Evolutionary conservation across 2,113 vertebrate species (phyloP).

Genomic region (Peromyscus polionotus): DNA sequence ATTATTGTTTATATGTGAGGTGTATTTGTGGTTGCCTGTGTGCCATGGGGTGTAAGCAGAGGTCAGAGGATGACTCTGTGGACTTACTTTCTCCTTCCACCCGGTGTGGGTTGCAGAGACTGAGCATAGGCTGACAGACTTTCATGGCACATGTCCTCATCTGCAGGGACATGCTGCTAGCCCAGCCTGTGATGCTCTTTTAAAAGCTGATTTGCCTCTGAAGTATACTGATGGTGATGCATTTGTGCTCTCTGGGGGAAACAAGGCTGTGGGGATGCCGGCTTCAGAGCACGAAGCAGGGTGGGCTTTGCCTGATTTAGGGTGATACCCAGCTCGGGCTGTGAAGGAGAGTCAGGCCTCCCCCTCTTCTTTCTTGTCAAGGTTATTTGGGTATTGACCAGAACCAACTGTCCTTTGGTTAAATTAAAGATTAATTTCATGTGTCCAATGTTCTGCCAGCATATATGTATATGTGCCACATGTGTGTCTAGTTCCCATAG

Average conservation of each 20-base stretch:
- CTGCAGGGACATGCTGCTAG: not conserved
- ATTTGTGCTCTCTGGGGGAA: not conserved
- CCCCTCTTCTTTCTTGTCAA: not conserved
- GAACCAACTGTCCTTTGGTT: not conserved
- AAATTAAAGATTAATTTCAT: not conserved
- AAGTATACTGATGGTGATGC: not conserved
- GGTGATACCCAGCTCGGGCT: too few species aligned
- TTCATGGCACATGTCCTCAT: not conserved
- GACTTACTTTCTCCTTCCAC: not conserved
- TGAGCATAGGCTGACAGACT: not conserved
- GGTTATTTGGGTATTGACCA: not conserved
- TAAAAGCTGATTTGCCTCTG: slow-evolving; percentile 9
- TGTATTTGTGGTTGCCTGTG: not conserved
- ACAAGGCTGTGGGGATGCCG: not conserved
- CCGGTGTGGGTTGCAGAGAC: not conserved
- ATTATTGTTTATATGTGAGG: not conserved
- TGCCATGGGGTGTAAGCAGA: not conserved
- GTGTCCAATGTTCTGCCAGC: not conserved
- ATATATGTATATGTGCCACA: not conserved
- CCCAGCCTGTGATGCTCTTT: not conserved
- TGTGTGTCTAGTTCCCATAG: not conserved
- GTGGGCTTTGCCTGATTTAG: not conserved
- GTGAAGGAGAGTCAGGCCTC: not conserved
- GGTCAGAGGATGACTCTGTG: not conserved
- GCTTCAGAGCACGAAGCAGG: not conserved